Evolutionary conservation across 2,888 invertebrate species (phyloP), one percentile per base, ranked within the genome.

Genomic region (Harpalus rufipes): DNA sequence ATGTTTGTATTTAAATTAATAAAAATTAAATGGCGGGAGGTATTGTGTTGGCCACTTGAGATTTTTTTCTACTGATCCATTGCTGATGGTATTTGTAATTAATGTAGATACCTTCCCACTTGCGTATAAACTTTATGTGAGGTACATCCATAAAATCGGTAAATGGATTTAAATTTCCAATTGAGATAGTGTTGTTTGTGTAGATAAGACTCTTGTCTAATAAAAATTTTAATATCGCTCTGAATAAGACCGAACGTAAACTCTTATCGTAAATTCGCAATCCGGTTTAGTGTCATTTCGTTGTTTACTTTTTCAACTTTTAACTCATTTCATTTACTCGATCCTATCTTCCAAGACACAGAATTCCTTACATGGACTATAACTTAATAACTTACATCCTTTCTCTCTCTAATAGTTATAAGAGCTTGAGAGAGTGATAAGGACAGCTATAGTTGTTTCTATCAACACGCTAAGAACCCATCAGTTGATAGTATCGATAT

Each of bases 221-320:
- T 51, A 51, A 51, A 51, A 51, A 51, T 51, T 51, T 51, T 51
- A 51, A 51, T 51, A 51, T 51, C 44, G 44, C 44, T 51, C 44
- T 51, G 44, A 51, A 51, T 51, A 51, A 51, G 44, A 51, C 44
- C 44, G 44, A 51, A 51, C 44, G 44, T 51, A 51, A 51, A 51
- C 44, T 51, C 44, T 51, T 51, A 51, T 51, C 44, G 44, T 51
- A 51, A 51, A 51, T 51, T 51, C 44, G 10, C 44, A 51, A 51
- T 51, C 44, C 44, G 44, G 44, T 51, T 51, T 51, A 51, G 44
- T 51, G 44, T 51, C 44, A 51, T 51, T 51, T 51, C 44, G 44
- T 51, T 51, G 44, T 51, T 51, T 51, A 51, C 44, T 51, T 51
- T 51, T 51, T 51, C 44, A 51, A 51, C 44, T 51, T 51, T 51